Base-by-base conservation (phyloP, 2,797 vertebrate species). In the Ficedula albicollis region DNA sequence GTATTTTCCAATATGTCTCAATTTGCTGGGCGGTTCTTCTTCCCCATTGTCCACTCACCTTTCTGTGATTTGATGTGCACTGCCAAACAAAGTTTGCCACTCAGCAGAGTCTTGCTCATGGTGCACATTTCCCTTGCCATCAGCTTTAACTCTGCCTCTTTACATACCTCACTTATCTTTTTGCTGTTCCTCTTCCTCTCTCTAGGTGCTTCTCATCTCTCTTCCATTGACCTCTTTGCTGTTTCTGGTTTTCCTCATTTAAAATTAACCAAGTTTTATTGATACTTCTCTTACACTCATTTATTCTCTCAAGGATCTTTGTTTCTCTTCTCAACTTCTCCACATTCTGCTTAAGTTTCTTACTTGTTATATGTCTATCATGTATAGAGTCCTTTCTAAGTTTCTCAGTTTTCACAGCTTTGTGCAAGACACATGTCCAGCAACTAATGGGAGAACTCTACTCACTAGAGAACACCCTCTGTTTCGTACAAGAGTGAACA, bases 301-400 rank as follows among this genome's bases (percentile, higher is more conserved):
- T 93, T 95, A 67, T 76, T 69, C 48, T 89, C 59, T 77, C 48
- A 54, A 85, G 29, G 44, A 94, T 60, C n/a, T 94, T n/a, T 79
- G 43, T 55, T 96, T 74, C 63, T 92, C 44, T 94, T 76, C 22
- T 44, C 56, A 81, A 18, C 25, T 75, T 72, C 75, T 91, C 79
- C 55, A 76, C 23, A 69, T 80, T 69, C 62, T 87, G 49, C 38
- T 88, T 68, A 86, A 87, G 34, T 87, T 62, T 94, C n/a, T 80
- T 87, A 91, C 88, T 79, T 90, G 60, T 63, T 95, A 89, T 81
- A 54, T 82, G 84, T 89, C 56, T n/a, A 79, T 87, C 66, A 93
- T 8, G 49, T 21, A 51, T 39, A 46, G 15, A 41, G 34, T 75
- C 46, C 36, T 72, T 39, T 73, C 34, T 69, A 77, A 63, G 44